Evolutionary conservation across 2,888 invertebrate species (phyloP).

Genomic region (Chironomus riparius): DNA sequence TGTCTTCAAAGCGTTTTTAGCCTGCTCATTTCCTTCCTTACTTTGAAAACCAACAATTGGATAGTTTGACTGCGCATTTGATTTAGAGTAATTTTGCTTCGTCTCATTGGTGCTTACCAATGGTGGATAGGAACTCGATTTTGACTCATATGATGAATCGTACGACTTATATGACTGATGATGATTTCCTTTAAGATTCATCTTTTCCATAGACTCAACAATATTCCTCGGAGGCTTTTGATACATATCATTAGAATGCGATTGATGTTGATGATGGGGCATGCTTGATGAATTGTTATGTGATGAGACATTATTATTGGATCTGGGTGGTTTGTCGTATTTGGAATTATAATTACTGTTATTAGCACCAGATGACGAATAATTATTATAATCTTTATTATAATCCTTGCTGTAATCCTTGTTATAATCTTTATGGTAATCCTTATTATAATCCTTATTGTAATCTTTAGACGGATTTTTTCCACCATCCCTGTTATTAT

Average conservation of each 20-base stretch:
- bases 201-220: constrained; percentile 19
- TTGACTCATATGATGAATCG: neutral
- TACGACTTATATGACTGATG: neutral
- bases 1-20: constrained; percentile 40
- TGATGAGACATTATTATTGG: neutral
- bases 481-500: constrained; percentile 30
- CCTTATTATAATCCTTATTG: neutral
- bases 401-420: neutral
- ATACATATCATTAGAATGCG: neutral
- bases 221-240: constrained; percentile 6
- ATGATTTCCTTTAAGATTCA: constrained; percentile 13
- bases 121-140: constrained; percentile 35
- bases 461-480: constrained; percentile 15
- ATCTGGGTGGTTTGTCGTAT: neutral
- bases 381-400: neutral
- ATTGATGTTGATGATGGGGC: neutral
- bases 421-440: neutral
- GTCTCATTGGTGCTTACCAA: constrained; percentile 30
- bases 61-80: neutral
- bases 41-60: constrained; percentile 38
- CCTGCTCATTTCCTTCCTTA: constrained; percentile 42
- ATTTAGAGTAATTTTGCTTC: constrained; percentile 35
- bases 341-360: constrained; percentile 31
- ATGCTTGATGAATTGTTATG: neutral
- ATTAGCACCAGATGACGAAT: constrained; percentile 30